Evolutionary conservation across 2,888 invertebrate genomes (phyloP).

Genomic region (Chloroclysta siterata): DNA sequence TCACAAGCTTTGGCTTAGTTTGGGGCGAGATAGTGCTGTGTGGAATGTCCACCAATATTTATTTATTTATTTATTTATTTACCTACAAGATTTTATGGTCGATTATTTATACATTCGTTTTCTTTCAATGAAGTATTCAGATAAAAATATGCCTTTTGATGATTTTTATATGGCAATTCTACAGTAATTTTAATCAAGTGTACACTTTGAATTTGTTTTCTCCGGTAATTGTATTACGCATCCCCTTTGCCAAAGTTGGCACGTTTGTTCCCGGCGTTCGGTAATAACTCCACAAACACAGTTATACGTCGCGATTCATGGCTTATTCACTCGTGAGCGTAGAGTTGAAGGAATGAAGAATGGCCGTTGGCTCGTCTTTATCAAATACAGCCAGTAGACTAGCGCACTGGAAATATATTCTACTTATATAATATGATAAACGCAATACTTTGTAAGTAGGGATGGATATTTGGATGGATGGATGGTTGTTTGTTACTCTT

Average conservation of each 20-base stretch:
- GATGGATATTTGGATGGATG: too few relatives aligned
- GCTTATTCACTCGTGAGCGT: constrained; percentile 47
- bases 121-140: neutral
- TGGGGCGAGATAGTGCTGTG: too few relatives aligned
- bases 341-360: constrained; percentile 10
- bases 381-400: neutral
- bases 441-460: too few relatives aligned
- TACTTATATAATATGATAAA: too few relatives aligned
- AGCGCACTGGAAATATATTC: too few relatives aligned
- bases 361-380: neutral
- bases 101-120: neutral
- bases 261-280: constrained; percentile 50
- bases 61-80: too few relatives aligned
- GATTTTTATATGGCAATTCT: neutral
- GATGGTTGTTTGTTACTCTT: too few relatives aligned
- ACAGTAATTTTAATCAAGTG: constrained; percentile 6
- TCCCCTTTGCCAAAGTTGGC: constrained; percentile 42
- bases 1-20: too few relatives aligned
- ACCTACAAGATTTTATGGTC: too few relatives aligned
- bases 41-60: too few relatives aligned
- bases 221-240: constrained; percentile 43
- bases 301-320: constrained; percentile 50
- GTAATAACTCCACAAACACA: constrained; percentile 58
- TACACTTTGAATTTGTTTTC: constrained; percentile 37
- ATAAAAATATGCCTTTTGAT: neutral